Evolutionary conservation across 2,888 invertebrate species (phyloP).

Genomic region (Cephalotes varians): DNA sequence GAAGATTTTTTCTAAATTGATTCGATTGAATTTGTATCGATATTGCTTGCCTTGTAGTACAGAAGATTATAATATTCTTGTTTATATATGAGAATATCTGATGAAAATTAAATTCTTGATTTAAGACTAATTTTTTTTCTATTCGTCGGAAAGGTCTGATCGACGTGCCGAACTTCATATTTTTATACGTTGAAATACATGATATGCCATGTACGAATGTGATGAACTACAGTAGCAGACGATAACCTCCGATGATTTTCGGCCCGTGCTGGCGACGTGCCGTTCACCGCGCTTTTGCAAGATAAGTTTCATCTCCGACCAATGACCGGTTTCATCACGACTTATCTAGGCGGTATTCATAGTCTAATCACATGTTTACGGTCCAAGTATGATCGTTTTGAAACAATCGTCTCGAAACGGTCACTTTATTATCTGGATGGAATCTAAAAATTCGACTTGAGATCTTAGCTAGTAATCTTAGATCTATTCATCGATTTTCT

Average conservation of each 20-base stretch:
- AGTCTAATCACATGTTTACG: not conserved
- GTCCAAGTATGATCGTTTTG: not conserved
- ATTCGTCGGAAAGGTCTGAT: not conserved
- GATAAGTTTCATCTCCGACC: not conserved
- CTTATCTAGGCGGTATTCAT: not conserved
- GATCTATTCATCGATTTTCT: not conserved
- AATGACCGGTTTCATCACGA: not conserved
- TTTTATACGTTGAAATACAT: conserved; percentile 29
- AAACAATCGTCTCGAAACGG: not conserved
- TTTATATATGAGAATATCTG: too few relatives aligned
- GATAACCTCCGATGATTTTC: not conserved
- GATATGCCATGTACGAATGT: not conserved
- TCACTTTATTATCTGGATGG: not conserved
- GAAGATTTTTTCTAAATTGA: too few relatives aligned
- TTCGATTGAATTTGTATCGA: too few relatives aligned
- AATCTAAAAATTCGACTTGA: not conserved
- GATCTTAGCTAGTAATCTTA: not conserved
- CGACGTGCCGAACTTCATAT: not conserved
- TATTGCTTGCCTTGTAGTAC: too few relatives aligned
- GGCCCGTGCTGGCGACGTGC: not conserved
- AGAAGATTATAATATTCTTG: too few relatives aligned
- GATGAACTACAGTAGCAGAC: not conserved
- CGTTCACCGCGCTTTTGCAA: not conserved
- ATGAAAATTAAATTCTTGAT: too few relatives aligned
- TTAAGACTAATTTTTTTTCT: too few relatives aligned